These are phyloP conservation scores for Podotricha telesiphe DNA, from an alignment of 2,888 invertebrate species.

Conservation along the genomic window DNA sequence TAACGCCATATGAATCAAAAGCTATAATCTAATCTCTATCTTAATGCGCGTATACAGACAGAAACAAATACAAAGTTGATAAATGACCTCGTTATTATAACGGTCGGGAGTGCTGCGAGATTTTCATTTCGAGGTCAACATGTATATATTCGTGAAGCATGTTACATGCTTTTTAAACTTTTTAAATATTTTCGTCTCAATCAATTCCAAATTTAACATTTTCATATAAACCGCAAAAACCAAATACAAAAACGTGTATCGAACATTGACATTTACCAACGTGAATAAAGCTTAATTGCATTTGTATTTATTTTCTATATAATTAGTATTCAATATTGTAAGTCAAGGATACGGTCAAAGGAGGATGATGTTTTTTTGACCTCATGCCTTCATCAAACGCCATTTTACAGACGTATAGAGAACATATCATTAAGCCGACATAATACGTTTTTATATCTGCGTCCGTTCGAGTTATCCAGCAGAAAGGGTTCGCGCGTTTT, in stretches of 20 bases:
- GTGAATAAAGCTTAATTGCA: conserved; percentile 59
- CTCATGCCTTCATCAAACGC: conserved; percentile 48
- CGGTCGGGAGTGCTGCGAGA: conserved; percentile 77
- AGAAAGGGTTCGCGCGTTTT: conserved; percentile 63
- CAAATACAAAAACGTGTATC: background rate
- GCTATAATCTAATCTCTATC: conserved; percentile 57
- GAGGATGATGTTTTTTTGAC: conserved; percentile 51
- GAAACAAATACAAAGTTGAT: conserved; percentile 78
- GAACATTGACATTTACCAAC: conserved; percentile 29
- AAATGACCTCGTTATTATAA: conserved; percentile 82
- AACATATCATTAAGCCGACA: conserved; percentile 41
- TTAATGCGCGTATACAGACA: conserved; percentile 62
- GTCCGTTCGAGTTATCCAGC: conserved; percentile 48
- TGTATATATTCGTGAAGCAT: conserved; percentile 71
- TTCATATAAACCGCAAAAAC: conserved; percentile 23
- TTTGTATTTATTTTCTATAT: conserved; percentile 53
- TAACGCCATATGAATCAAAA: conserved; percentile 49
- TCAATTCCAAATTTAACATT: conserved; percentile 37
- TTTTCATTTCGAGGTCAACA: conserved; percentile 79
- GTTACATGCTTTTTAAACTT: conserved; percentile 65
- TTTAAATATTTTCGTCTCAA: conserved; percentile 50
- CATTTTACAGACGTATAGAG: conserved; percentile 38
- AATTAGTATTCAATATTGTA: conserved; percentile 48
- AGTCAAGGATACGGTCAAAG: conserved; percentile 56
- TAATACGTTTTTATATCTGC: conserved; percentile 47